These are phyloP conservation scores for Prietella phreatophila DNA, from an alignment of 2,113 vertebrate species.

Conservation along the genomic window DNA sequence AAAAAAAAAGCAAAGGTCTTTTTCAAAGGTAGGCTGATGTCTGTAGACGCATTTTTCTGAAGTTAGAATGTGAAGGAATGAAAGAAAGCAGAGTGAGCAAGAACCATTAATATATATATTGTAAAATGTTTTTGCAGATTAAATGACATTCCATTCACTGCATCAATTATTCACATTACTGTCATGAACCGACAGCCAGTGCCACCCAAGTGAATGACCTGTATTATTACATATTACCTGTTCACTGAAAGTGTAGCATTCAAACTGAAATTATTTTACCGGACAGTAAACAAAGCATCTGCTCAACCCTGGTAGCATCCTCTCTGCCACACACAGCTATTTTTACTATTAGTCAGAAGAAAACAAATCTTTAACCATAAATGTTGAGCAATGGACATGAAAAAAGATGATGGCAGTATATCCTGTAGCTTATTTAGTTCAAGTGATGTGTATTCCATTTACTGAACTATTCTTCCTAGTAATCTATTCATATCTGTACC, in stretches of 20 bases:
- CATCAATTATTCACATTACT: not conserved
- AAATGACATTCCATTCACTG: not conserved
- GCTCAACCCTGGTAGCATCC: not conserved
- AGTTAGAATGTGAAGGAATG: not conserved
- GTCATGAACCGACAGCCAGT: not conserved
- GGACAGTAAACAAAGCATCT: not conserved
- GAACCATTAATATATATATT: not conserved
- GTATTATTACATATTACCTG: not conserved
- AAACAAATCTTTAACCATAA: not conserved
- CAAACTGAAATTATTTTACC: not conserved
- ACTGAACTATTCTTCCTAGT: not conserved
- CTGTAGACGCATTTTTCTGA: not conserved
- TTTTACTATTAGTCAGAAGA: not conserved
- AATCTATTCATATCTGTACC: not conserved
- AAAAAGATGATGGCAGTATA: not conserved
- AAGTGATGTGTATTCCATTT: not conserved
- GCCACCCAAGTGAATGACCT: not conserved
- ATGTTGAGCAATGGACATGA: not conserved
- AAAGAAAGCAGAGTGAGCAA: not conserved
- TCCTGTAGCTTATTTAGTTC: not conserved
- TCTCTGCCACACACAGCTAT: not conserved
- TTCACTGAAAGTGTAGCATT: not conserved
- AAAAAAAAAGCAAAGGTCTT: slow-evolving; percentile 7
- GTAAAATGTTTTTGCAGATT: not conserved
- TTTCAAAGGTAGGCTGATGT: not conserved